phyloP scores from a whole-genome alignment of 2,797 vertebrate species.

The Gadopsis marmoratus region DNA sequence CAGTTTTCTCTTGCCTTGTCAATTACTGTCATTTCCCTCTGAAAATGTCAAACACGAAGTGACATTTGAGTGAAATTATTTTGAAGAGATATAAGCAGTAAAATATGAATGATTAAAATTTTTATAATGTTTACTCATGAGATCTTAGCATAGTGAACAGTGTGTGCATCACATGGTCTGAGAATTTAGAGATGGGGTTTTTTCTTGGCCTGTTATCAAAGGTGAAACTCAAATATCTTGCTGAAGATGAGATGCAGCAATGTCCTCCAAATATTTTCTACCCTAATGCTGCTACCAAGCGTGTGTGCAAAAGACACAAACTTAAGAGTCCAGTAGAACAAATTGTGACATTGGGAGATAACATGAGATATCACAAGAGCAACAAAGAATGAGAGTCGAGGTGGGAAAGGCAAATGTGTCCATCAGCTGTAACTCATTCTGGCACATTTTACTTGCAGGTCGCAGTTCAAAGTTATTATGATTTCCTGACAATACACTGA shows the following conservation, averaged over 20 bases:
- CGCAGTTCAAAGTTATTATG: background rate
- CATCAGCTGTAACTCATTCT: background rate
- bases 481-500: slow-evolving; percentile 12
- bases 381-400: background rate
- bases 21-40: slow-evolving; percentile 13
- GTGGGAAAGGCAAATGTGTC: background rate
- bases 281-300: slow-evolving; percentile 1
- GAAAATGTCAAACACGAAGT: background rate
- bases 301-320: slow-evolving; percentile 20
- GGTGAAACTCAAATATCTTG: slow-evolving; percentile 23
- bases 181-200: slow-evolving; percentile 23
- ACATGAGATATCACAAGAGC: slow-evolving; percentile 9
- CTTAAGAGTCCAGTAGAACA: slow-evolving; percentile 16
- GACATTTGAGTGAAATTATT: background rate
- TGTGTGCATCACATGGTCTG: background rate
- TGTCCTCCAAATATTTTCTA: slow-evolving; percentile 28
- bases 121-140: background rate
- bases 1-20: background rate
- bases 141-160: background rate
- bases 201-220: background rate
- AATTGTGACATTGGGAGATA: slow-evolving; percentile 44
- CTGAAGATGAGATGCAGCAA: background rate
- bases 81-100: background rate
- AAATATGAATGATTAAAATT: background rate
- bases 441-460: slow-evolving; percentile 3